A percentile compares a stretch with the other conserved stretches of the same genome.
Evolutionary conservation across 1,140 invertebrate genomes (phyloP).

Genomic region (Oreohelix idahoensis): DNA sequence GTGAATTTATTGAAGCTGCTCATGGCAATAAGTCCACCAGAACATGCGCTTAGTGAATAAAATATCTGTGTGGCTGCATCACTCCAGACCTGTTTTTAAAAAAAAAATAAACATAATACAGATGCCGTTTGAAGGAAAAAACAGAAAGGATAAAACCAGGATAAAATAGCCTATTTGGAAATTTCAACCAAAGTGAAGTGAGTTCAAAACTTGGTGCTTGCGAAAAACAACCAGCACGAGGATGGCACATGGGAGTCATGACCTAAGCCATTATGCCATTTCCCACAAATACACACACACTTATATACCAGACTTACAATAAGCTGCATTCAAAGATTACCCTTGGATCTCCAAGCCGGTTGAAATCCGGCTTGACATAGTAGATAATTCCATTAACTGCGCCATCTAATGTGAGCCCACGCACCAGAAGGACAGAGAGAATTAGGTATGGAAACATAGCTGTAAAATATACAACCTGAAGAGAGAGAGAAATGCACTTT

Average conservation of each 20-base stretch:
- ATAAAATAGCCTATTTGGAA: too few relatives aligned
- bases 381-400: slow-evolving; percentile 85
- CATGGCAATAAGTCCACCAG: slow-evolving; percentile 95
- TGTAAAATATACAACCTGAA: slow-evolving; percentile 84
- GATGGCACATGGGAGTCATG: too few relatives aligned
- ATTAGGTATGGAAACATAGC: slow-evolving; percentile 90
- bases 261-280: too few relatives aligned
- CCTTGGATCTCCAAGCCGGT: slow-evolving; percentile 56
- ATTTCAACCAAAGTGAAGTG: too few relatives aligned
- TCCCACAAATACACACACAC: too few relatives aligned
- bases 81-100: slow-evolving; percentile 81
- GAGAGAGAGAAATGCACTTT: too few relatives aligned
- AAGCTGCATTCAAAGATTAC: slow-evolving; percentile 35
- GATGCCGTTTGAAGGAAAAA: too few relatives aligned
- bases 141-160: too few relatives aligned
- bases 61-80: slow-evolving; percentile 94
- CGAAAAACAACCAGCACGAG: too few relatives aligned
- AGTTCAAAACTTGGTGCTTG: too few relatives aligned
- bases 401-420: slow-evolving; percentile 86
- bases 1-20: slow-evolving; percentile 94
- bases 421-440: slow-evolving; percentile 84
- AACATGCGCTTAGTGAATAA: slow-evolving; percentile 92
- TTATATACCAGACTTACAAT: too few relatives aligned
- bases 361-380: slow-evolving; percentile 67
- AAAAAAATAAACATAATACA: not conserved